Conservation (phyloP, 2,797 vertebrate species). For the Falco concolor region DNA sequence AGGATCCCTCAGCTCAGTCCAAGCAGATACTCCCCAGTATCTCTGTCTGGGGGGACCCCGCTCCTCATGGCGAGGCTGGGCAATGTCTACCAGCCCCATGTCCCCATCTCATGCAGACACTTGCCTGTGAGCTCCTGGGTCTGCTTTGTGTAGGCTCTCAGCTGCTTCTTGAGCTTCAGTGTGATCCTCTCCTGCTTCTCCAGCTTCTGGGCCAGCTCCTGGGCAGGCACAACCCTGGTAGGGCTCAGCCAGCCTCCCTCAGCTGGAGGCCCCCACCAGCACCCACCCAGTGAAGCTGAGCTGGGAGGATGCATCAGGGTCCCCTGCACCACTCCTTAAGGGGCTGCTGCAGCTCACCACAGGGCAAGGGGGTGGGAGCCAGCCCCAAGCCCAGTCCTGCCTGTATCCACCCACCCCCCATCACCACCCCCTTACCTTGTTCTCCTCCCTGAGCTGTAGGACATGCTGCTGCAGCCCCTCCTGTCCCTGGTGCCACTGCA, state of each 20-base stretch:
- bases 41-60: too few relatives aligned
- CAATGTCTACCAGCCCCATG: fast-evolving
- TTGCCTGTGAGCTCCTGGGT: conserved; percentile 68
- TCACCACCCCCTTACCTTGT: neutral
- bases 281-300: fast-evolving
- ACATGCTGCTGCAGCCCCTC: neutral
- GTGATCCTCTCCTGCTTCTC: conserved; percentile 74
- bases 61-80: neutral
- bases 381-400: neutral
- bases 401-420: too few relatives aligned
- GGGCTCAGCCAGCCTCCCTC: neutral
- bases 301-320: neutral
- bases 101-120: neutral
- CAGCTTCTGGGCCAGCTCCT: conserved; percentile 74
- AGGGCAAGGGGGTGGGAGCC: too few relatives aligned
- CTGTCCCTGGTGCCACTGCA: neutral
- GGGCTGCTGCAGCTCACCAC: neutral
- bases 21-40: neutral
- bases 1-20: neutral
- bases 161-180: conserved; percentile 71
- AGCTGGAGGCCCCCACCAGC: neutral
- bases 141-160: conserved; percentile 68
- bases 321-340: neutral
- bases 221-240: neutral
- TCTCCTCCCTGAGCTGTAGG: neutral